These are phyloP conservation scores for Odontamblyopus lacepedii DNA, from an alignment of 2,797 vertebrate genomes.

Conservation along the genomic window DNA sequence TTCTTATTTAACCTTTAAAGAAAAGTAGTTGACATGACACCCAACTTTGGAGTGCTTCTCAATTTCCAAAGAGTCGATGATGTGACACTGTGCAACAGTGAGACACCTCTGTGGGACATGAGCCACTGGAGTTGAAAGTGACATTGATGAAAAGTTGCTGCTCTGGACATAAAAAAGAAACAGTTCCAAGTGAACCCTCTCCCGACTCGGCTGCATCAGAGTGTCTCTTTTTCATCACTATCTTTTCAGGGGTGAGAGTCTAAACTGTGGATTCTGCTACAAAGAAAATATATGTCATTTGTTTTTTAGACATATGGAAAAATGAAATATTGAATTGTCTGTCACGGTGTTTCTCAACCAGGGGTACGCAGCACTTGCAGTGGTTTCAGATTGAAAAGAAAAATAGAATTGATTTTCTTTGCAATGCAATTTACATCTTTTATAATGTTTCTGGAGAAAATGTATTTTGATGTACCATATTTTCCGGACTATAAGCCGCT, in stretches of 20 bases:
- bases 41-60: neutral
- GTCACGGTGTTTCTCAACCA: too few relatives aligned
- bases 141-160: conserved; percentile 1
- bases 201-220: neutral
- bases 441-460: too few relatives aligned
- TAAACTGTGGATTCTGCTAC: neutral
- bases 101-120: neutral
- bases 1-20: neutral
- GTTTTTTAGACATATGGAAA: too few relatives aligned
- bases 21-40: neutral
- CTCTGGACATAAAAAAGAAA: neutral
- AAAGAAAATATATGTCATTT: neutral
- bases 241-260: too few relatives aligned
- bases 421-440: too few relatives aligned
- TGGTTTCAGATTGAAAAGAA: too few relatives aligned
- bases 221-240: too few relatives aligned
- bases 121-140: conserved; percentile 2
- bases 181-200: neutral
- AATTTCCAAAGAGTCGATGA: neutral
- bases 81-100: neutral
- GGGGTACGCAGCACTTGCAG: too few relatives aligned
- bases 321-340: too few relatives aligned
- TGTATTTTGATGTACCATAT: too few relatives aligned
- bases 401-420: too few relatives aligned
- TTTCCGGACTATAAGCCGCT: too few relatives aligned